A percentile compares a stretch with the other conserved stretches of the same genome.
Conservation (phyloP, 2,888 invertebrate species). For the Synergus laeviventris region DNA sequence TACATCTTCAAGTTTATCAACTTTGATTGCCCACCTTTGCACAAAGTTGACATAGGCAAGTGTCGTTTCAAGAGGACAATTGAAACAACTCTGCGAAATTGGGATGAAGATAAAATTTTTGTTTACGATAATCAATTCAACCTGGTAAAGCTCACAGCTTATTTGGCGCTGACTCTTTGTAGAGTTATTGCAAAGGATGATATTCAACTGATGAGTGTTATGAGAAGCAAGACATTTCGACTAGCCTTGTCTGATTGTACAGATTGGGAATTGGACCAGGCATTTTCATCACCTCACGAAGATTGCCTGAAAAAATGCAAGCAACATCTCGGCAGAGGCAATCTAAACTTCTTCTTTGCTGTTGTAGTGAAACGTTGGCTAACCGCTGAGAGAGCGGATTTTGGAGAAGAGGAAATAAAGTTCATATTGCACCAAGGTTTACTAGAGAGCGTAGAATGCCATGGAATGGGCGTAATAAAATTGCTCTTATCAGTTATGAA, state of each 20-base stretch:
- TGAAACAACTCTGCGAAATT: constrained; percentile 1
- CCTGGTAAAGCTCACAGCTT: background rate
- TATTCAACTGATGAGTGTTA: background rate
- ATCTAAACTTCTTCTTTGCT: background rate
- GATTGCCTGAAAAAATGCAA: background rate
- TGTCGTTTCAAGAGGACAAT: background rate
- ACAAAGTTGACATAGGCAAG: background rate
- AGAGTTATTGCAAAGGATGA: background rate
- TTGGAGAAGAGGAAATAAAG: background rate
- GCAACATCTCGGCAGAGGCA: background rate
- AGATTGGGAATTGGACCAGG: background rate
- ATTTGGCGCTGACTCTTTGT: background rate
- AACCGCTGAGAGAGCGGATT: background rate
- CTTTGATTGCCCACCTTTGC: background rate
- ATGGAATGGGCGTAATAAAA: background rate
- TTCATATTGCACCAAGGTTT: background rate
- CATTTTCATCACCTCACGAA: background rate
- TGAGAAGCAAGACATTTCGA: background rate
- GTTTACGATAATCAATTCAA: background rate
- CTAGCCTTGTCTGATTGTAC: background rate
- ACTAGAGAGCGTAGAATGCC: background rate
- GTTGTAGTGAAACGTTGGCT: background rate
- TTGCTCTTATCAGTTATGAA: background rate
- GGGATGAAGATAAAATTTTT: background rate
- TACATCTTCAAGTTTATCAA: background rate